Evolutionary conservation across 1,140 invertebrate genomes (phyloP).

Genomic region (Rhyacophila brunnea): DNA sequence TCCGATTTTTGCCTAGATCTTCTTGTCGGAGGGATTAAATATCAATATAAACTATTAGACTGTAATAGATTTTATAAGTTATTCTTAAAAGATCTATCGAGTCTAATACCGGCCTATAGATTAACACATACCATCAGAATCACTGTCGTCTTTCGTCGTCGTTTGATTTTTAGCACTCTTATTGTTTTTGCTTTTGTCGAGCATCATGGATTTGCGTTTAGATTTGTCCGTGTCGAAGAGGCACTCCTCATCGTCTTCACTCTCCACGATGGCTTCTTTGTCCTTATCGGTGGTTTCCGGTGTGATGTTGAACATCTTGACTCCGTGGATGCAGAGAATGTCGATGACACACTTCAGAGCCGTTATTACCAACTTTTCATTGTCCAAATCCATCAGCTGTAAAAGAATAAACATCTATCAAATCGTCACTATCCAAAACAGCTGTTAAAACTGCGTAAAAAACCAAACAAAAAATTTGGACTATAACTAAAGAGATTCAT

Average conservation of each 20-base stretch:
- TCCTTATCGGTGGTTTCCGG: conserved; percentile 27
- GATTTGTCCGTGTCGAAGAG: conserved; percentile 4
- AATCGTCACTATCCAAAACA: too few species aligned
- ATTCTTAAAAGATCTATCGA: too few species aligned
- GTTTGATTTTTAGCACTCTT: not conserved
- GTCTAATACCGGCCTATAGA: too few species aligned
- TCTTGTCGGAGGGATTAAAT: too few species aligned
- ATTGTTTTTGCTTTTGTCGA: conserved; percentile 11
- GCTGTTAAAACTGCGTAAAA: too few species aligned
- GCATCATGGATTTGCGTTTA: conserved; percentile 16
- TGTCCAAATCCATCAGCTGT: conserved; percentile 27
- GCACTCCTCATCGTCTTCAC: conserved; percentile 11
- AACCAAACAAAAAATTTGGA: too few species aligned
- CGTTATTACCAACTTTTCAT: conserved; percentile 42
- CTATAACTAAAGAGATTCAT: too few species aligned
- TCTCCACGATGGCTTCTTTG: conserved; percentile 8
- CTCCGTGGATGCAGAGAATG: conserved; percentile 47
- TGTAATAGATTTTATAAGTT: too few species aligned
- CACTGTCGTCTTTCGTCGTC: not conserved
- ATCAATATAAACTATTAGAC: too few species aligned
- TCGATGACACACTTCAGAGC: conserved; percentile 47
- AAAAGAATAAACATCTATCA: too few species aligned
- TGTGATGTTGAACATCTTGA: conserved; percentile 46
- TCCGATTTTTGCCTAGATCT: too few species aligned
- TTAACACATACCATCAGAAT: conserved; percentile 4